These are phyloP conservation scores for Nanorana parkeri DNA, from an alignment of 2,113 vertebrate genomes.

Conservation along the genomic window DNA sequence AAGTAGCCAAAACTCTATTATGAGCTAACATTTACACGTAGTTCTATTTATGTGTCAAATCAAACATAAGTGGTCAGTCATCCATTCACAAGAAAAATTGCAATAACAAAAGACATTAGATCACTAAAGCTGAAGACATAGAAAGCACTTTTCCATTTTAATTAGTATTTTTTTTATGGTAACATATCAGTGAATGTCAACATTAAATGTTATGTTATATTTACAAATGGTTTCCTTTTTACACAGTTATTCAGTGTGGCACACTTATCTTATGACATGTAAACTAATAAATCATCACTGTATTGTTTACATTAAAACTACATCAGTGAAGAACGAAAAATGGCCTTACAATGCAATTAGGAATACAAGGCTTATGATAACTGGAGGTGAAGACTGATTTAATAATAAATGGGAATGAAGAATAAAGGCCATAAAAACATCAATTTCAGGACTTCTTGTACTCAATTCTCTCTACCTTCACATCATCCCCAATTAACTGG, in stretches of 20 bases:
- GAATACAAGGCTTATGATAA: slow-evolving; percentile 66
- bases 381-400: slow-evolving; percentile 60
- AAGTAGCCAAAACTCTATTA: too few relatives aligned
- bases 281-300: slow-evolving; percentile 65
- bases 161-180: slow-evolving; percentile 61
- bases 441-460: slow-evolving; percentile 92
- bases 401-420: slow-evolving; percentile 56
- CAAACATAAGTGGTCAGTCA: too few relatives aligned
- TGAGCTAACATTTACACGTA: too few relatives aligned
- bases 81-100: too few relatives aligned
- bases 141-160: slow-evolving; percentile 30
- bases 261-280: slow-evolving; percentile 61
- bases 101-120: too few relatives aligned
- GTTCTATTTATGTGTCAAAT: too few relatives aligned
- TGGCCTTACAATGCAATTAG: slow-evolving; percentile 68
- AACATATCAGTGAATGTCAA: slow-evolving; percentile 61
- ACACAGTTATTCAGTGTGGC: slow-evolving; percentile 58
- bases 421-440: slow-evolving; percentile 65
- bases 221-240: slow-evolving; percentile 69
- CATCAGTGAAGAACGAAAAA: slow-evolving; percentile 61
- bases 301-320: slow-evolving; percentile 51
- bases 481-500: slow-evolving; percentile 95
- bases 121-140: too few relatives aligned
- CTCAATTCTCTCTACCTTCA: slow-evolving; percentile 98
- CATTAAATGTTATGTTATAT: slow-evolving; percentile 63